Percentiles rank a stretch among this genome's conserved stretches.
phyloP scores from a whole-genome alignment of 2,888 invertebrate species.

The Beris morrisii region DNA sequence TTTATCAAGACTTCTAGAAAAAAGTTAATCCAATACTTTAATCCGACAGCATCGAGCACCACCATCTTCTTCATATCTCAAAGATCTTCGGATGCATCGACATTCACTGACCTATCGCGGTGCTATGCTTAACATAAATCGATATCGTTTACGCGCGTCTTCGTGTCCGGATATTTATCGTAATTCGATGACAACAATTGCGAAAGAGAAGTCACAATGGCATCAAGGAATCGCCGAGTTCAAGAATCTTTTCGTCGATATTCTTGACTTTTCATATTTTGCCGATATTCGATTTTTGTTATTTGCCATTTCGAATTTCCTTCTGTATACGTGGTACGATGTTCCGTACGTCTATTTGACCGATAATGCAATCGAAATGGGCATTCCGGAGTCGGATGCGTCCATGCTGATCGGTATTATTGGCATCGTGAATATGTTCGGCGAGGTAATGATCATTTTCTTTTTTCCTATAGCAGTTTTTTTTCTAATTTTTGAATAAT shows the following conservation, averaged over 20 bases:
- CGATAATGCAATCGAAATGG: slow-evolving; percentile 74
- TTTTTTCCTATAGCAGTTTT: background rate
- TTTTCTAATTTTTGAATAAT: slow-evolving; percentile 5
- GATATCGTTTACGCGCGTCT: slow-evolving; percentile 78
- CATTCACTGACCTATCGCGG: slow-evolving; percentile 82
- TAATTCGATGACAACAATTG: slow-evolving; percentile 82
- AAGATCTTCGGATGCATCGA: slow-evolving; percentile 73
- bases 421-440: slow-evolving; percentile 84
- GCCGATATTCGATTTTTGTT: slow-evolving; percentile 71
- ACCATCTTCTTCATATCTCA: slow-evolving; percentile 62
- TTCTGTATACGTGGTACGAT: slow-evolving; percentile 91
- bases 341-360: slow-evolving; percentile 90
- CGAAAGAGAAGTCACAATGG: slow-evolving; percentile 72
- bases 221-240: slow-evolving; percentile 75
- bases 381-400: slow-evolving; percentile 70
- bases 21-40: background rate
- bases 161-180: slow-evolving; percentile 90
- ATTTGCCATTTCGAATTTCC: slow-evolving; percentile 85
- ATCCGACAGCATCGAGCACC: slow-evolving; percentile 34
- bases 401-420: slow-evolving; percentile 85
- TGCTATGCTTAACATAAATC: slow-evolving; percentile 81
- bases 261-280: slow-evolving; percentile 81
- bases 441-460: slow-evolving; percentile 66
- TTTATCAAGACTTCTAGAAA: background rate
- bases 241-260: slow-evolving; percentile 74